Base-by-base conservation (phyloP, 2,888 invertebrate genomes). In the Orchesellides sinensis region DNA sequence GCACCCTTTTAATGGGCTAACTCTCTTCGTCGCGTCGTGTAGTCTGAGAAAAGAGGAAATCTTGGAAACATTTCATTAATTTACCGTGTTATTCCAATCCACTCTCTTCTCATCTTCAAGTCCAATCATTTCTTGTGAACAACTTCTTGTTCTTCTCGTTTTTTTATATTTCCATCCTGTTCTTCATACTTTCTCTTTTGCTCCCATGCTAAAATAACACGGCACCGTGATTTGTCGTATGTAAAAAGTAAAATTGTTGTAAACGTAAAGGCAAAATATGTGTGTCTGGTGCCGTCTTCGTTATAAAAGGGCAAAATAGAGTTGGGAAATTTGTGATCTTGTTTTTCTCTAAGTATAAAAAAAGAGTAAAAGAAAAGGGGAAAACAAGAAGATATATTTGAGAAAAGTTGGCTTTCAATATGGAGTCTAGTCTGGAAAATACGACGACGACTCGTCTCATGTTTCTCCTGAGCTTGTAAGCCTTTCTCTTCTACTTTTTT, bases 31-130 rank as follows among this genome's bases (percentile, higher is more conserved):
- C 12, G n/a, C 17, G 19, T 21, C 61, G 14, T 40, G 14, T n/a
- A 32, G 21, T 17, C 47, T 25, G 29, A 32, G 10, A 59, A 47
- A 27, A 56, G n/a, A 17, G 52, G 49, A 65, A 74, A 75, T 66
- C 75, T 75, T 65, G 66, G 75, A 40, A 21, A 66, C 66, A 75
- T 75, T 75, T 75, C 75, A 75, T 75, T 75, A 75, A 75, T 75
- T 75, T 75, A 75, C 65, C 35, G 40, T 70, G 70, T 63, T 65
- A 74, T 54, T 75, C 75, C 65, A 65, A 74, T 74, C 63, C 65
- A 75, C 74, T 75, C 63, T 52, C 12, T 54, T 25, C 27, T 19
- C 17, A 25, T 75, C 35, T 65, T 65, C 29, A 47, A 32, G 29
- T n/a, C 72, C 72, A 72, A 47, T 72, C 61, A 61, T 61, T 61